phyloP scores from a whole-genome alignment of 2,113 vertebrate genomes.

The Poeciliopsis occidentalis region DNA sequence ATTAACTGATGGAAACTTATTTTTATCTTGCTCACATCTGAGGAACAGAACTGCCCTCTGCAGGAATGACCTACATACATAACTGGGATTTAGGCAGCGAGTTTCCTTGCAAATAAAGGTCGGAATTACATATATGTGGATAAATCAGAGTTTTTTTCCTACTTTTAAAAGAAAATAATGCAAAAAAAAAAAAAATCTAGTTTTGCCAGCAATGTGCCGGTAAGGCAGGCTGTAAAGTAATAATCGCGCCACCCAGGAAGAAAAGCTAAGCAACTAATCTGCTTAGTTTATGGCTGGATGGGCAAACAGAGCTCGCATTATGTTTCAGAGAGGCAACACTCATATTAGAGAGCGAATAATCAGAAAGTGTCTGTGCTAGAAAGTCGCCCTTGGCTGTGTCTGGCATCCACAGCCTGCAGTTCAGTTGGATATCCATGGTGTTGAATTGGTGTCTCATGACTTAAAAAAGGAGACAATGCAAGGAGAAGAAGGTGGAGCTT shows the following conservation, averaged over 20 bases:
- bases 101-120: not conserved
- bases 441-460: conserved; percentile 3
- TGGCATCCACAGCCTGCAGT: not conserved
- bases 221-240: conserved; percentile 16
- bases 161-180: too few relatives aligned
- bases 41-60: not conserved
- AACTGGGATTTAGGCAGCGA: not conserved
- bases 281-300: conserved; percentile 37
- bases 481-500: not conserved
- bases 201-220: not conserved
- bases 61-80: not conserved
- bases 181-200: too few relatives aligned
- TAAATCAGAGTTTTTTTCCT: too few relatives aligned
- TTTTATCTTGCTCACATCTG: not conserved
- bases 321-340: conserved; percentile 2
- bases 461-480: conserved; percentile 1
- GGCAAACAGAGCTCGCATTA: not conserved
- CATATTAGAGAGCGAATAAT: conserved; percentile 12
- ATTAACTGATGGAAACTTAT: not conserved
- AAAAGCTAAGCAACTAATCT: conserved; percentile 15
- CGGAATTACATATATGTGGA: too few relatives aligned
- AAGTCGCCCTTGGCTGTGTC: not conserved
- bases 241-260: not conserved
- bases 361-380: not conserved
- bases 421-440: not conserved